Percentiles rank a stretch among this genome's conserved stretches.
These are phyloP conservation scores for Chloroceryle aenea DNA, from an alignment of 2,113 vertebrate species.

Conservation along the genomic window DNA sequence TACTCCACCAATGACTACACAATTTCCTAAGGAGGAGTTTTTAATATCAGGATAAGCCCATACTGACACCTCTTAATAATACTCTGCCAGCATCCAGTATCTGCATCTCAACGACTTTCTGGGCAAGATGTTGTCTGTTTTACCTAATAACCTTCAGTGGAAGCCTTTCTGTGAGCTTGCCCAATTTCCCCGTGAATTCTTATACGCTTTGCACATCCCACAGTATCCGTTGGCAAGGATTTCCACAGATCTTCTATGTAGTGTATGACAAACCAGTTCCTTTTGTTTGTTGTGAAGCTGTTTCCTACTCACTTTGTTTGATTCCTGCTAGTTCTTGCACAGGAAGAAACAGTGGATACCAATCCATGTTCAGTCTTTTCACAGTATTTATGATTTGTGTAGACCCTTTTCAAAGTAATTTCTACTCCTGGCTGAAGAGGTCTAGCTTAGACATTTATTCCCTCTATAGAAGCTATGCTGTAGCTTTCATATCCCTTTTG, in stretches of 20 bases:
- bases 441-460: background rate
- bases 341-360: background rate
- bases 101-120: background rate
- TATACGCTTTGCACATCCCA: background rate
- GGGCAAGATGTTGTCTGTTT: background rate
- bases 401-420: background rate
- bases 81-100: background rate
- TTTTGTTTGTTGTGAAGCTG: background rate
- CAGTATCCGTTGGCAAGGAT: background rate
- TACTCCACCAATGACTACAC: background rate
- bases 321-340: background rate
- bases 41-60: background rate
- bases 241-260: background rate
- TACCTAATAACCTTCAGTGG: background rate
- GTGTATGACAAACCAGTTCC: background rate
- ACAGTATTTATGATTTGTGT: background rate
- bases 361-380: background rate
- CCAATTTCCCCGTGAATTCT: background rate
- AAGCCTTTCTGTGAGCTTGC: background rate
- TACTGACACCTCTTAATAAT: background rate
- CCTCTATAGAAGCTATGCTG: background rate
- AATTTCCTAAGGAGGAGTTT: background rate
- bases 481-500: background rate
- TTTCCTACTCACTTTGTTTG: background rate
- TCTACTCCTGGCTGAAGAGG: background rate